Percentiles rank a stretch among this genome's conserved stretches.
phyloP scores from a whole-genome alignment of 2,113 vertebrate species.

The Neodon shergylaensis region DNA sequence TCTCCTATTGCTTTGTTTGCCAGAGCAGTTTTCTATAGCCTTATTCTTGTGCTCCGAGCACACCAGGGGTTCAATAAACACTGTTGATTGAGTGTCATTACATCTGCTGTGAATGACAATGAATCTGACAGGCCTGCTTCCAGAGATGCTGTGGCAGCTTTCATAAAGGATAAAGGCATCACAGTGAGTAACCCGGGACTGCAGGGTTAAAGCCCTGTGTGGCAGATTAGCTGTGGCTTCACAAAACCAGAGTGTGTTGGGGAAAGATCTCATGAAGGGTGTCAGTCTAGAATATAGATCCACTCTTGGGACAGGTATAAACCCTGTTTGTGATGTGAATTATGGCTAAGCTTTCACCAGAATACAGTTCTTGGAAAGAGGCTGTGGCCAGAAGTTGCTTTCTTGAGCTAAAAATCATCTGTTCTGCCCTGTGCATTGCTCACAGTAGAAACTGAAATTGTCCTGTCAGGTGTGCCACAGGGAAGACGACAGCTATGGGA shows the following conservation, averaged over 20 bases:
- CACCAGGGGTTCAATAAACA: slow-evolving; percentile 29
- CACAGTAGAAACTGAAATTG: slow-evolving; percentile 40
- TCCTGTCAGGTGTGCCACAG: slow-evolving; percentile 40
- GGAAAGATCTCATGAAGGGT: background rate
- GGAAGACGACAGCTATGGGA: background rate
- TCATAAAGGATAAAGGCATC: background rate
- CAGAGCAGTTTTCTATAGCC: background rate
- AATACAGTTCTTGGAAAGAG: background rate
- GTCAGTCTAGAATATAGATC: background rate
- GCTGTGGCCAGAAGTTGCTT: background rate
- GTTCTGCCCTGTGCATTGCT: background rate
- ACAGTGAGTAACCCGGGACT: background rate
- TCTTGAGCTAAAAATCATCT: slow-evolving; percentile 38
- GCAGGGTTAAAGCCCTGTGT: background rate
- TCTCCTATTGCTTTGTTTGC: background rate
- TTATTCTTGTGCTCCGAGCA: background rate
- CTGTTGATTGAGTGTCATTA: slow-evolving; percentile 35
- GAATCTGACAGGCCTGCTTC: background rate
- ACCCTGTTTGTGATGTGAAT: background rate
- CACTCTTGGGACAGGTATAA: background rate
- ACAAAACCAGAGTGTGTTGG: background rate
- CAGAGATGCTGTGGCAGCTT: background rate
- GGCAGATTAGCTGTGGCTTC: background rate
- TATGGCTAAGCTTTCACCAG: background rate
- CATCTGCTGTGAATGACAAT: slow-evolving; percentile 37